Conservation (phyloP, 2,888 invertebrate species). For the Abscondita cerata region DNA sequence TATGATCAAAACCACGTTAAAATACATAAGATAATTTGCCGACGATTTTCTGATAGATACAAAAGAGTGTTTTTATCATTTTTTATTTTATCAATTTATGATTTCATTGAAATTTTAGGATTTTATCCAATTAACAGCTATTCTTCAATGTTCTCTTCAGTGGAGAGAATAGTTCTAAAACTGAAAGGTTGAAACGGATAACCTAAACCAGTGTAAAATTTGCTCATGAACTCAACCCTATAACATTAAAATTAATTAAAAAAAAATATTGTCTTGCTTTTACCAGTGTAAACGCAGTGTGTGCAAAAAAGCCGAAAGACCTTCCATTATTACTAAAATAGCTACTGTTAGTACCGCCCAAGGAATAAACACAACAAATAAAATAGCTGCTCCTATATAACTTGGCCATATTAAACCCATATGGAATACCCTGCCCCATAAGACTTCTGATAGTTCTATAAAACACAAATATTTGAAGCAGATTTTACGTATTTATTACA, state of each 20-base stretch:
- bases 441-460: slow-evolving; percentile 81
- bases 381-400: slow-evolving; percentile 60
- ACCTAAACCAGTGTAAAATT: slow-evolving; percentile 74
- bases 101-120: too few relatives aligned
- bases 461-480: slow-evolving; percentile 26
- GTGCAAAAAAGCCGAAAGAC: slow-evolving; percentile 88
- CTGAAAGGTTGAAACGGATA: slow-evolving; percentile 72
- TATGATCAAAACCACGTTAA: too few relatives aligned
- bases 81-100: too few relatives aligned
- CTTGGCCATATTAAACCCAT: slow-evolving; percentile 43
- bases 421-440: slow-evolving; percentile 75
- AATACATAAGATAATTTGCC: too few relatives aligned
- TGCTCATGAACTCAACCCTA: slow-evolving; percentile 81
- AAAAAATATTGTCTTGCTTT: slow-evolving; percentile 21
- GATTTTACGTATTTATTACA: not conserved
- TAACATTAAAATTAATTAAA: slow-evolving; percentile 32
- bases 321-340: slow-evolving; percentile 89
- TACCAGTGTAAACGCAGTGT: slow-evolving; percentile 89
- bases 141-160: too few relatives aligned
- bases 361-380: slow-evolving; percentile 73
- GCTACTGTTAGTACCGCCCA: slow-evolving; percentile 85
- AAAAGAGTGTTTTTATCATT: too few relatives aligned
- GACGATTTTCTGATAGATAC: too few relatives aligned
- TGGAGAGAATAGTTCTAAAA: slow-evolving; percentile 62
- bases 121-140: too few relatives aligned